Percentiles rank a stretch among this genome's conserved stretches.
Conservation (phyloP, 2,113 vertebrate species). For the Grammomys surdaster region DNA sequence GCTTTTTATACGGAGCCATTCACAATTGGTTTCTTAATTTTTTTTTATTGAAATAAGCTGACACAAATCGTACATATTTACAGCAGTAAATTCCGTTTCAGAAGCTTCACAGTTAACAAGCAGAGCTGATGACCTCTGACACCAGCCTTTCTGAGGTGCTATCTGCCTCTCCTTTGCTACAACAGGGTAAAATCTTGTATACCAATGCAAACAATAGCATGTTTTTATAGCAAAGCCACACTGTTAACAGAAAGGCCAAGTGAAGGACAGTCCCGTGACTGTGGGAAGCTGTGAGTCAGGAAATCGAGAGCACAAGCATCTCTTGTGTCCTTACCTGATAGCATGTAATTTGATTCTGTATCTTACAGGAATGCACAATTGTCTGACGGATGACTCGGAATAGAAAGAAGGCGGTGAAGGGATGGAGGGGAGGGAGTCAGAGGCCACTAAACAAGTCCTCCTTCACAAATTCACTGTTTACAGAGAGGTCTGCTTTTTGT, state of each 20-base stretch:
- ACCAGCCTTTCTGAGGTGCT: slow-evolving; percentile 43
- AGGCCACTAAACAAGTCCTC: slow-evolving; percentile 43
- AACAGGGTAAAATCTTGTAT: slow-evolving; percentile 57
- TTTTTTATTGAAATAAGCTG: slow-evolving; percentile 72
- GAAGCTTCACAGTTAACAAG: slow-evolving; percentile 71
- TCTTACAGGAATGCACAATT: slow-evolving; percentile 60
- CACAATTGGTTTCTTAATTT: slow-evolving; percentile 68
- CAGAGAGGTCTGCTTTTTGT: background rate
- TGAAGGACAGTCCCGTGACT: slow-evolving; percentile 63
- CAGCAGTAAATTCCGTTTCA: slow-evolving; percentile 73
- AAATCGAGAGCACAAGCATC: slow-evolving; percentile 65
- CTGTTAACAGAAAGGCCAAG: slow-evolving; percentile 37
- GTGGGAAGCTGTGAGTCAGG: slow-evolving; percentile 61
- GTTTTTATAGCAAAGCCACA: slow-evolving; percentile 72
- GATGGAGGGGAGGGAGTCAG: slow-evolving; percentile 45
- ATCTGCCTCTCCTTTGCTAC: slow-evolving; percentile 44
- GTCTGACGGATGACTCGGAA: slow-evolving; percentile 44
- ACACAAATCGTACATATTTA: slow-evolving; percentile 74
- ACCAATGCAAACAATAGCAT: slow-evolving; percentile 65
- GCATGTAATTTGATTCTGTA: slow-evolving; percentile 62
- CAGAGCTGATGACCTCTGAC: slow-evolving; percentile 48
- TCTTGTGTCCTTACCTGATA: slow-evolving; percentile 81
- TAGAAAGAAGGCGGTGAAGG: slow-evolving; percentile 61
- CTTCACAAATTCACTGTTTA: slow-evolving; percentile 54
- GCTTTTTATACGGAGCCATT: slow-evolving; percentile 54